A percentile compares a stretch with the other conserved stretches of the same genome.
Evolutionary conservation across 2,797 vertebrate species (phyloP).

Genomic region (Gymnopithys bicolor): DNA sequence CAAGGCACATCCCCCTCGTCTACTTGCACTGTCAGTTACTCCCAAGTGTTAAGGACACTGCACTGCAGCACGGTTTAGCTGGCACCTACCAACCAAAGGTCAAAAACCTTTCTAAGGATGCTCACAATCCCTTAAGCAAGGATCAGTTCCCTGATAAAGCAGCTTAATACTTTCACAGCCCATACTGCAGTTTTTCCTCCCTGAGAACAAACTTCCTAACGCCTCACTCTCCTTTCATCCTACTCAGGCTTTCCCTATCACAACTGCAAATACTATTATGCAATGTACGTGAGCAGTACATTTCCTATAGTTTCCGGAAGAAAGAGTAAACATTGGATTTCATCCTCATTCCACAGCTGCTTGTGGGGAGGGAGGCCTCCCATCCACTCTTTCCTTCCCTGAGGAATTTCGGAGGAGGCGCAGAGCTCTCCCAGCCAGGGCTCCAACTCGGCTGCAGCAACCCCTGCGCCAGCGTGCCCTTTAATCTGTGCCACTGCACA

Average conservation of each 20-base stretch:
- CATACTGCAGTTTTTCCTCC: neutral
- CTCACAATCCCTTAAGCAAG: neutral
- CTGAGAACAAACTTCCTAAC: neutral
- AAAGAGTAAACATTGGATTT: slow-evolving; percentile 62
- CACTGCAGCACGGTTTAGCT: neutral
- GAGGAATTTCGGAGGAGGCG: slow-evolving; percentile 1
- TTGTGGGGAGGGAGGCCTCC: slow-evolving; percentile 54
- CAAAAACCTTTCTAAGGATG: neutral
- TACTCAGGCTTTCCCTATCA: neutral
- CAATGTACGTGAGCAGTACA: neutral
- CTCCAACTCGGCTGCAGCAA: neutral
- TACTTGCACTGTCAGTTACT: neutral
- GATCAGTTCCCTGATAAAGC: neutral
- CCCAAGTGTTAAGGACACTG: neutral
- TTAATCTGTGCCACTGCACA: rapidly evolving
- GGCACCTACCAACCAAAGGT: neutral
- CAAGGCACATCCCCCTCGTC: neutral
- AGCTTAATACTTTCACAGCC: neutral
- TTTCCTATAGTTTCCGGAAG: slow-evolving; percentile 67
- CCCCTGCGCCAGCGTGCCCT: rapidly evolving
- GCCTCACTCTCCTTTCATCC: rapidly evolving
- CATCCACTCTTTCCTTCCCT: slow-evolving; percentile 7
- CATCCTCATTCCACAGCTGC: slow-evolving; percentile 67
- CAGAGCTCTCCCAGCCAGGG: neutral
- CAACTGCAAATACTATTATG: slow-evolving; percentile 14